These are phyloP conservation scores for Callinectes sapidus DNA, from an alignment of 2,888 invertebrate species.

Conservation along the genomic window DNA sequence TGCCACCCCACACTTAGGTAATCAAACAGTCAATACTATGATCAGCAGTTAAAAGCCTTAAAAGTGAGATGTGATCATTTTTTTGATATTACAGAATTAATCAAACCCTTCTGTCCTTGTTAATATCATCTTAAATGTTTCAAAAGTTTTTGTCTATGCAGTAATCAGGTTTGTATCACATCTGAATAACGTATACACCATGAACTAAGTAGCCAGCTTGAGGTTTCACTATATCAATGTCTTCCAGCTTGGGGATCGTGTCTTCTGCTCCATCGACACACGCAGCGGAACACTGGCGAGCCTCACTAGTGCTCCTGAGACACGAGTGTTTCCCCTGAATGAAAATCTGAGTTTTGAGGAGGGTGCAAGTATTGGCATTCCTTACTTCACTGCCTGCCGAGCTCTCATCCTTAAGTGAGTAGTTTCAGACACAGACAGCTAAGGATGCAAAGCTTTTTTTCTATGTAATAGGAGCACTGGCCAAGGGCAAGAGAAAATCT, in stretches of 20 bases:
- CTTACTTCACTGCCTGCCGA: slow-evolving; percentile 80
- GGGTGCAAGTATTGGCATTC: slow-evolving; percentile 79
- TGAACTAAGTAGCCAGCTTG: neutral
- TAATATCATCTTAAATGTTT: neutral
- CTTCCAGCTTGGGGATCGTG: slow-evolving; percentile 77
- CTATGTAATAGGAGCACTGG: too few relatives aligned
- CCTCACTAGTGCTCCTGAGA: slow-evolving; percentile 47
- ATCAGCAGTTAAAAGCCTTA: neutral
- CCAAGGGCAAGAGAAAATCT: neutral
- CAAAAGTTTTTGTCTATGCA: neutral
- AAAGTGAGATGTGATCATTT: too few relatives aligned
- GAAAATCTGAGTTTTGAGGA: slow-evolving; percentile 76
- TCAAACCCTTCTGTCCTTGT: neutral
- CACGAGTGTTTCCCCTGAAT: slow-evolving; percentile 34
- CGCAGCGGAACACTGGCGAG: slow-evolving; percentile 63
- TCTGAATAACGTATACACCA: neutral
- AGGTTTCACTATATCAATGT: neutral
- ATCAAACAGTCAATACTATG: too few relatives aligned
- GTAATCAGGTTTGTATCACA: too few relatives aligned
- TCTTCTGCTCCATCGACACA: slow-evolving; percentile 74
- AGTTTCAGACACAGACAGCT: neutral
- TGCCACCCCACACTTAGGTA: too few relatives aligned
- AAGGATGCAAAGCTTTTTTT: neutral
- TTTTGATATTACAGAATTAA: neutral
- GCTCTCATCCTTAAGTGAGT: slow-evolving; percentile 77